Evolutionary conservation across 2,888 invertebrate genomes (phyloP).

Genomic region (Dione vanillae): DNA sequence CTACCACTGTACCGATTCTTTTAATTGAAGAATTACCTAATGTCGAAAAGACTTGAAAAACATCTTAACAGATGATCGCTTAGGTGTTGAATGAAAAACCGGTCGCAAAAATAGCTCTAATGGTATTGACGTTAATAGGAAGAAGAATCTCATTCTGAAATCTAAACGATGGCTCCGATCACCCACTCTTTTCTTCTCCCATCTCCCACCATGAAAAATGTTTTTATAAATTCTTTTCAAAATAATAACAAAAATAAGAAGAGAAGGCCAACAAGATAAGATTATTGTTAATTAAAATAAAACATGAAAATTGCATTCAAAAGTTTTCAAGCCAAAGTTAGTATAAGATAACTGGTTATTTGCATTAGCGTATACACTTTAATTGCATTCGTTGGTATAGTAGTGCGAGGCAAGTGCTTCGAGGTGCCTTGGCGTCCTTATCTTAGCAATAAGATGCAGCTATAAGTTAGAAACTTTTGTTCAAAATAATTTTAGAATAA

Average conservation of each 20-base stretch:
- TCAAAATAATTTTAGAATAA: neutral
- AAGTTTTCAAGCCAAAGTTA: slow-evolving; percentile 12
- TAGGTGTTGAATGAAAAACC: too few species aligned
- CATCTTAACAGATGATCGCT: too few species aligned
- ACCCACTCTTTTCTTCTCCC: too few species aligned
- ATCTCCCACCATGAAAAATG: too few species aligned
- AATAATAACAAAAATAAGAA: neutral
- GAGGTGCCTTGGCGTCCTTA: slow-evolving; percentile 62
- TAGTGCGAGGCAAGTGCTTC: slow-evolving; percentile 45
- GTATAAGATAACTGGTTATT: slow-evolving; percentile 26
- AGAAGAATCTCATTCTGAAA: too few species aligned
- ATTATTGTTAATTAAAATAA: neutral
- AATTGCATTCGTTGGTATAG: slow-evolving; percentile 44
- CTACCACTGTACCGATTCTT: too few species aligned
- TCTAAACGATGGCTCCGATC: too few species aligned
- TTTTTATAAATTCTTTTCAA: too few species aligned
- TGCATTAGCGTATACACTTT: slow-evolving; percentile 36
- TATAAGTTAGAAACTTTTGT: slow-evolving; percentile 11
- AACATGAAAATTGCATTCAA: neutral
- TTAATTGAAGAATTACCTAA: too few species aligned
- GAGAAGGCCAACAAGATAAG: neutral
- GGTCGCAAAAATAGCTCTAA: too few species aligned
- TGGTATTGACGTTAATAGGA: too few species aligned
- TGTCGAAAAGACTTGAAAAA: too few species aligned
- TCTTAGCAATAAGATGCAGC: slow-evolving; percentile 48